Evolutionary conservation across 2,888 invertebrate species (phyloP), one percentile per base, ranked within the genome.

Genomic region (Eupelmus urozonus): DNA sequence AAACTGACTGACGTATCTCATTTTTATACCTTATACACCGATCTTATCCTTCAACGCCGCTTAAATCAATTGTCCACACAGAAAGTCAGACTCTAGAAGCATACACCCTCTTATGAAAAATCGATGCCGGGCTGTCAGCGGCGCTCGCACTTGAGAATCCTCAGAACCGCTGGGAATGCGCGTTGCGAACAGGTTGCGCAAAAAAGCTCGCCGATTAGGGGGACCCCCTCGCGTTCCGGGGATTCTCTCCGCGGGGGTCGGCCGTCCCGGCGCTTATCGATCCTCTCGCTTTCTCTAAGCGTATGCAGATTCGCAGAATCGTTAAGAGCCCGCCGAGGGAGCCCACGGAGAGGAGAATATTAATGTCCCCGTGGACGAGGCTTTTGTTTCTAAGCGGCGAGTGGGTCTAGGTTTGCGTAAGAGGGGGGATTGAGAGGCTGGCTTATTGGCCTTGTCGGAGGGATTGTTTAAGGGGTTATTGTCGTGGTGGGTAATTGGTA

Each of bases 171-270:
- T 59, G 42, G 62, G 59, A 74, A 60, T 69, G 29, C 23, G 34
- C 9, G 3, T 66, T 40, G 70, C 23, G 59, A 65, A 29, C 34
- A 73, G 53, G 57, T 65, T 69, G 67, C 63, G 51, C 27, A 62
- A 62, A 74, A 51, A 53, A 73, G 57, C 23, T 25, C 13, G 51
- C 45, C 70, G 62, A 63, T 76, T 76, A 71, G 76, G 60, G 23
- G 20, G 76, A 67, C n/a, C 60, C 23, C 42, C 18, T 13, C n/a
- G 53, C 67, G 77, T 72, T 67, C 71, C 66, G 13, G 53, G 67
- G 77, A 77, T 72, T 55, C 72, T 77, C 72, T 55, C 77, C 29
- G 66, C 77, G 67, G 77, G 72, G 77, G 62, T 65, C 65, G 27
- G 42, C 18, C 34, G 34, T 18, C n/a, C 34, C 57, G 69, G 69